Evolutionary conservation across 2,113 vertebrate species (phyloP), one percentile per base, ranked within the genome.

Genomic region (Zosterops pallidus): DNA sequence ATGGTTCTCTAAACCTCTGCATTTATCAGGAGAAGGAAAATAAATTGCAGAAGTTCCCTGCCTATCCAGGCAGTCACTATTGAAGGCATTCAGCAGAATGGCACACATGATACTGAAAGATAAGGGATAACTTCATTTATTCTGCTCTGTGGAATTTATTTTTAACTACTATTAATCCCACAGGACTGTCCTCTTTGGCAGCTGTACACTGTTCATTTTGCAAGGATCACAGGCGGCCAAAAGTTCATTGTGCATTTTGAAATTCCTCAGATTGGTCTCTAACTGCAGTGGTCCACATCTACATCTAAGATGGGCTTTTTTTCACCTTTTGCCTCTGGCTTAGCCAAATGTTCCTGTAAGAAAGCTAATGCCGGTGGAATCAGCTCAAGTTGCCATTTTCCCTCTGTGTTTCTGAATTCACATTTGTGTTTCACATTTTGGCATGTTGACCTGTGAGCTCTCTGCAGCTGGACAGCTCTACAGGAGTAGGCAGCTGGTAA

Each of bases 361-460:
- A 83, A 71, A 33, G 6, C 15, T 39, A 17, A 2, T 59, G 39
- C n/a, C 29, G 64, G 44, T 71, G 53, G 59, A 39, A 46, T 74
- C 39, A 52, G 21, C 42, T 70, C 28, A 69, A 12, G 17, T 50
- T 57, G 35, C 39, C 19, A 4, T 70, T 77, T 84, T 55, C 15
- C 18, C 35, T 67, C 3, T 9, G 4, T 28, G 35, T 75, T 84
- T 68, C 74, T 74, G 46, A 92, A 81, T 39, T 89, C n/a, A 42
- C 42, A 25, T 42, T 7, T 41, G 13, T 8, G 0, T 64, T 70
- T 89, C n/a, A 42, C 0, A 0, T 76, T 91, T 83, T 63, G 68
- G 31, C 16, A 33, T 1, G 16, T 17, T 56, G 44, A 56, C 50
- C 39, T 86, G 37, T 0, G 5, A 69, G 23, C 29, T 35, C 44